Evolutionary conservation across 2,113 vertebrate genomes (phyloP).

Genomic region (Onychostruthus taczanowskii): DNA sequence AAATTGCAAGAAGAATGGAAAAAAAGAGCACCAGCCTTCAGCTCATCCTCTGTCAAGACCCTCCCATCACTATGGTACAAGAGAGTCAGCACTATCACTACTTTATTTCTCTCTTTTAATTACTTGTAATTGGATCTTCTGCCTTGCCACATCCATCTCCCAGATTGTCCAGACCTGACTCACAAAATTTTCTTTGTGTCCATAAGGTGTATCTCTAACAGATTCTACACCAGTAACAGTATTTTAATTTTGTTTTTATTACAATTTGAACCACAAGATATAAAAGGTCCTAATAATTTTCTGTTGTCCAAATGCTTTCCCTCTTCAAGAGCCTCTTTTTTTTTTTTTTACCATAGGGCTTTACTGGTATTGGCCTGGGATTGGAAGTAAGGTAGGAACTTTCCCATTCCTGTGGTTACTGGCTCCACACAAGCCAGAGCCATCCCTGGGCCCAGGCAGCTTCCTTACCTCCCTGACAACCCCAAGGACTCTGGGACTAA

Average conservation of each 20-base stretch:
- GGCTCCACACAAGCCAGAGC: not conserved
- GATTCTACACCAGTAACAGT: not conserved
- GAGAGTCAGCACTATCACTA: not conserved
- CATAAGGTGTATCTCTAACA: not conserved
- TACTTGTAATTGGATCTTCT: not conserved
- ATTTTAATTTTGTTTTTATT: not conserved
- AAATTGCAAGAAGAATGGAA: not conserved
- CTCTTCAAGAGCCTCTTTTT: not conserved
- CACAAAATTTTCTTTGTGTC: not conserved
- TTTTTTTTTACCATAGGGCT: accelerated
- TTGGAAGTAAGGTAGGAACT: not conserved
- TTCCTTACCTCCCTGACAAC: not conserved
- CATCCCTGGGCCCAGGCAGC: not conserved
- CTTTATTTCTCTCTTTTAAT: not conserved
- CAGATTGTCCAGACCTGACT: not conserved
- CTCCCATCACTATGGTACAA: accelerated
- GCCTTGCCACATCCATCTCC: not conserved
- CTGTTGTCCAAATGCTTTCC: not conserved
- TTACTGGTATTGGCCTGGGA: not conserved
- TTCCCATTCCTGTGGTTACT: not conserved
- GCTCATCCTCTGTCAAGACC: not conserved
- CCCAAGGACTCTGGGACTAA: not conserved
- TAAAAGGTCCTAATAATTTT: not conserved
- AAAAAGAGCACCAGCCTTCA: not conserved
- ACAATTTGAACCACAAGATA: not conserved